Base-by-base conservation (phyloP, 2,888 invertebrate genomes). In the Drosophila engyochracea region DNA sequence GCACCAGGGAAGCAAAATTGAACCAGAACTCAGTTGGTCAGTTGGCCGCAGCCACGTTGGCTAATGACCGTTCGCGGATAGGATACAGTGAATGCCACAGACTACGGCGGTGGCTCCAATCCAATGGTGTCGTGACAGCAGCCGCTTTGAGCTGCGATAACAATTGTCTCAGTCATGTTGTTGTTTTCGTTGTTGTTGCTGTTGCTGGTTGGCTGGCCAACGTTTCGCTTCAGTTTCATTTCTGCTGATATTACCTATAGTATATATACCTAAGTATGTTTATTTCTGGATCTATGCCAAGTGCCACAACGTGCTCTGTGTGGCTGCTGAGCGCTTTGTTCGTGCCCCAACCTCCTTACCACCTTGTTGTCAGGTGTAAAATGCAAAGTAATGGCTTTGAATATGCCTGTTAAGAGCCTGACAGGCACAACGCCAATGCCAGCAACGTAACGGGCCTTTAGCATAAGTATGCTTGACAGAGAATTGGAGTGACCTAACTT, bases 371-470 rank as follows among this genome's bases (percentile, higher is more conserved):
- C 80, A 89, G 87, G 90, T 87, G 87, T 81, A 89, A 87, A 87
- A 87, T 84, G 90, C 88, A 80, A 87, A 91, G 91, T 87, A 87
- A 87, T 91, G 91, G 74, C 80, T 77, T 74, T 74, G 72, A 89
- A 83, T 80, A 68, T 76, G 81, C 79, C 89, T 72, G 89, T 73
- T 90, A 88, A 85, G 70, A 82, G 79, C 60, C 65, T 58, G 58
- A 52, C 74, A 69, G 76, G 44, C 70, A 69, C 63, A 63, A 54
- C 54, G 57, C 64, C 76, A 63, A 63, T 39, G 65, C 31, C 62
- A 68, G 37, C 63, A 61, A 22, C 47, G 28, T 44, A 52, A 52
- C 41, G 35, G 64, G 52, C 49, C 53, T 55, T 59, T 51, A 55
- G 53, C 62, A 65, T 44, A 33, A 69, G 51, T 64, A 33, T 7